Percentiles rank a stretch among this genome's conserved stretches.
Conservation (phyloP, 2,113 vertebrate species). For the Coryphaenoides rupestris region DNA sequence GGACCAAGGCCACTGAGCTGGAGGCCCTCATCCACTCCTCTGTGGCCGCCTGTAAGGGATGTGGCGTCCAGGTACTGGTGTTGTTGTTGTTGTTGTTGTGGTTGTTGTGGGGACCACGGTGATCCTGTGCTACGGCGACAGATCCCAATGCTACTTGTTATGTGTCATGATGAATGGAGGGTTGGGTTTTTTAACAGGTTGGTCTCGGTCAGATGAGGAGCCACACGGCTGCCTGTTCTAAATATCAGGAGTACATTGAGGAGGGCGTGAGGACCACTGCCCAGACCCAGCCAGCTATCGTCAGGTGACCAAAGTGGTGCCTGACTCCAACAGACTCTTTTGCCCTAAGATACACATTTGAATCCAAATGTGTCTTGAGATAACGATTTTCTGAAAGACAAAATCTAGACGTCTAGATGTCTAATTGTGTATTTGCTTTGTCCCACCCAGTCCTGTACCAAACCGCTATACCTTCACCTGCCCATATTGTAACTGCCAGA, state of each 20-base stretch:
- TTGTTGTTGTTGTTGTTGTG: too few species aligned
- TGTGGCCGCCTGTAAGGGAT: conserved; percentile 87
- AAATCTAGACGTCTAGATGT: not conserved
- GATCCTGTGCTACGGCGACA: not conserved
- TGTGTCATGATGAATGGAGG: not conserved
- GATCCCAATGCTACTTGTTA: not conserved
- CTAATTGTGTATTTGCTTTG: conserved; percentile 43
- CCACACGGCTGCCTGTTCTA: conserved; percentile 85
- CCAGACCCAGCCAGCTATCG: conserved; percentile 79
- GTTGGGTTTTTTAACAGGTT: conserved; percentile 65
- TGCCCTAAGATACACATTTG: too few species aligned
- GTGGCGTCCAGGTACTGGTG: conserved; percentile 79
- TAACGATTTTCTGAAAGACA: too few species aligned
- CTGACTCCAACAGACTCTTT: too few species aligned
- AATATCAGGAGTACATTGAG: conserved; percentile 93
- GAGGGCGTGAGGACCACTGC: conserved; percentile 89
- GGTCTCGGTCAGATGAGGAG: conserved; percentile 86
- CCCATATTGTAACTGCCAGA: conserved; percentile 90
- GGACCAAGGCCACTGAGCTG: conserved; percentile 77
- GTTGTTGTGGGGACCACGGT: too few species aligned
- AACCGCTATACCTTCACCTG: conserved; percentile 96
- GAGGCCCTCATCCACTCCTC: conserved; percentile 84
- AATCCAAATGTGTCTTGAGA: too few species aligned
- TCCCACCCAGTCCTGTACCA: conserved; percentile 80
- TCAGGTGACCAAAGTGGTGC: conserved; percentile 75